Conservation (phyloP, 2,797 vertebrate species). For the Argya squamiceps region DNA sequence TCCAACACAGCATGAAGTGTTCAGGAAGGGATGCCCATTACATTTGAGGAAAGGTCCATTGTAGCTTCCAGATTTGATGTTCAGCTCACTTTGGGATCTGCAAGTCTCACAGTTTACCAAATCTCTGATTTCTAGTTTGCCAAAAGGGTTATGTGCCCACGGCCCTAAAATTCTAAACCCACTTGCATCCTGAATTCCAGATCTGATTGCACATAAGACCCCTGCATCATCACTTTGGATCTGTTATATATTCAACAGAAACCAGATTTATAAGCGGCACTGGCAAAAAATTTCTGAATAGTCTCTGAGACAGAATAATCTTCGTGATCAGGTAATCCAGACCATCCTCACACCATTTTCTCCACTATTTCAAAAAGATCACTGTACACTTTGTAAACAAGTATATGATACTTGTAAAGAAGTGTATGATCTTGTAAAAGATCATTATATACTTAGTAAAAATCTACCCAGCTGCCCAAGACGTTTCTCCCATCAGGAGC, state of each 20-base stretch:
- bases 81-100: background rate
- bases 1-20: background rate
- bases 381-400: background rate
- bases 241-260: background rate
- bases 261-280: background rate
- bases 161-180: background rate
- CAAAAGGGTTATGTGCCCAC: background rate
- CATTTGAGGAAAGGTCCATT: background rate
- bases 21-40: background rate
- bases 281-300: background rate
- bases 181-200: background rate
- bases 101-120: background rate
- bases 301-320: background rate
- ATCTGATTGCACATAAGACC: too few species aligned
- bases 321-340: background rate
- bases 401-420: too few species aligned
- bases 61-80: background rate
- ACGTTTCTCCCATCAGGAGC: accelerated
- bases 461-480: background rate
- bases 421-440: too few species aligned
- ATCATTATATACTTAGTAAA: background rate
- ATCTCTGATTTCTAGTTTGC: background rate
- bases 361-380: background rate
- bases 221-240: background rate
- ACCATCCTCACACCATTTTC: background rate